Evolutionary conservation across 2,113 vertebrate species (phyloP), one percentile per base, ranked within the genome.

Genomic region (Carlito syrichta): DNA sequence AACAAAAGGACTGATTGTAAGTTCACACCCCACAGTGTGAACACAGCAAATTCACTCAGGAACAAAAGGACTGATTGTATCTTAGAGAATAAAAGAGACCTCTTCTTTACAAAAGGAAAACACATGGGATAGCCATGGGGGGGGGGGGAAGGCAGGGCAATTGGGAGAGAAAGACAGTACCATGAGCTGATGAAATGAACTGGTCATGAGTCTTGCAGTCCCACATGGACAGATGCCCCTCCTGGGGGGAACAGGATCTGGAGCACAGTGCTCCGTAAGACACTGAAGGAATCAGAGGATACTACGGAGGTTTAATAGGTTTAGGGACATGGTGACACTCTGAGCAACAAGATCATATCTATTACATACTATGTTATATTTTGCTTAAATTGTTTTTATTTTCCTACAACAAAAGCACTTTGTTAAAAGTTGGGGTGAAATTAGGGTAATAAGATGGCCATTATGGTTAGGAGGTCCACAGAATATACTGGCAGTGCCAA

Each of bases 261-360:
- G n/a, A 63, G 60, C 84, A 45, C 92, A 22, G 63, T 11, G n/a
- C 22, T 74, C 68, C 17, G 3, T 35, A 62, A 52, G 45, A 23
- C 40, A 12, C 5, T 11, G 40, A 5, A 32, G 40, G 8, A 63
- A 62, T 62, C 32, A 13, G 23, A 58, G 30, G 68, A 48, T 5
- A 8, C 73, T 50, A 5, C 1, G 0, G 38, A 43, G 73, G 14
- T 38, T 10, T 20, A 9, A 48, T 4, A 50, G 74, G 35, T 19
- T 27, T 22, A 91, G 63, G 63, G 48, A 91, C 77, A 56, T 5
- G n/a, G 76, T 43, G 58, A 50, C 91, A 48, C 58, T 78, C 83
- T 13, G 58, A 45, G 32, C 32, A 78, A 20, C 48, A 86, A 68
- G 7, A 45, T 7, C 58, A 8, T 6, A 77, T 38, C 79, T 22